These are phyloP conservation scores for Philopotamus ludificatus DNA, from an alignment of 1,140 invertebrate species.

Conservation along the genomic window DNA sequence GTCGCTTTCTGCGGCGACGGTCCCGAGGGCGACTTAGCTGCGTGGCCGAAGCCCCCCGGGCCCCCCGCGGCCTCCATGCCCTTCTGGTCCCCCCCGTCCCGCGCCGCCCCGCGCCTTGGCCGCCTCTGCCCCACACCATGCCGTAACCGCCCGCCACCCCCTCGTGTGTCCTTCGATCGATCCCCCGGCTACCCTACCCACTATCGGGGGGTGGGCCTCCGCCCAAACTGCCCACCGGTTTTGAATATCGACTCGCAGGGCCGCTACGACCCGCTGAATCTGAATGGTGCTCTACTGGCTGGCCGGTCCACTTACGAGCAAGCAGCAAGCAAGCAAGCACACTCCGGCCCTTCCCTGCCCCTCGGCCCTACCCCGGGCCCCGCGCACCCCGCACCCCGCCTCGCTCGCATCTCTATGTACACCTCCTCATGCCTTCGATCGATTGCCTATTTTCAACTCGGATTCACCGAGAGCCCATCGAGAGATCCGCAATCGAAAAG, in stretches of 20 bases:
- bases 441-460: no score
- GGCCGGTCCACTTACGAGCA: not conserved
- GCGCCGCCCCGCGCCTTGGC: not conserved
- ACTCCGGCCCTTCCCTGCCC: not conserved
- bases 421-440: not conserved
- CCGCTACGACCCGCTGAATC: constrained; percentile 23
- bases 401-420: not conserved
- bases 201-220: constrained; percentile 32
- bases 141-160: no score
- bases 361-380: not conserved
- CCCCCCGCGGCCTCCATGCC: not conserved
- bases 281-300: constrained; percentile 23
- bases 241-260: constrained; percentile 37
- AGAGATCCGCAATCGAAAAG: no score
- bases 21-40: constrained; percentile 22
- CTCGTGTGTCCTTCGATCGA: constrained; percentile 39
- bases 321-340: not conserved
- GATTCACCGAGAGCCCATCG: no score
- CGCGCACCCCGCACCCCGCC: constrained; percentile 5
- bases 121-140: not conserved
- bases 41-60: constrained; percentile 12
- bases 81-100: not conserved
- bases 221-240: constrained; percentile 35
- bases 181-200: constrained; percentile 29
- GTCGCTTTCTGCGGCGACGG: constrained; percentile 21